Conservation (phyloP, 2,888 invertebrate species). For the Oligia latruncula region DNA sequence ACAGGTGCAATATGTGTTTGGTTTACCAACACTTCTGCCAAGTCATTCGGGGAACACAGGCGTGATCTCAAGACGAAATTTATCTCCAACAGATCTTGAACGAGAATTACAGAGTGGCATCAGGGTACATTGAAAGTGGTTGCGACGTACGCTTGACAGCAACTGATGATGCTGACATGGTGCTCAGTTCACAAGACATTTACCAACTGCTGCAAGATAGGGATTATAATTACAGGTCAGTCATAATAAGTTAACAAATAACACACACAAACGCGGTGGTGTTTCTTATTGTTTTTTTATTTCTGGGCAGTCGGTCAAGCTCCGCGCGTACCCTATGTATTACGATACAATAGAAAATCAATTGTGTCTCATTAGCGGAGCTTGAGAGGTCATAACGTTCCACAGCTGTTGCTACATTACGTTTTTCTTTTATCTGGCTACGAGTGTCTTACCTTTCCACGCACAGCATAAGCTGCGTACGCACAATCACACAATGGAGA, state of each 20-base stretch:
- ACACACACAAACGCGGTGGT: too few species aligned
- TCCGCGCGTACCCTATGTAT: too few species aligned
- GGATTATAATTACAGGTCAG: slow-evolving; percentile 41
- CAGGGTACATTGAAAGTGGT: slow-evolving; percentile 15
- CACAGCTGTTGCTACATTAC: too few species aligned
- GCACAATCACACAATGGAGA: not conserved
- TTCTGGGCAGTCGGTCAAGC: too few species aligned
- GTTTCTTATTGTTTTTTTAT: too few species aligned
- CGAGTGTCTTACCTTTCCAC: not conserved
- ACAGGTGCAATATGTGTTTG: not conserved
- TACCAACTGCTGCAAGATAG: slow-evolving; percentile 37
- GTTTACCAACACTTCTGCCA: not conserved
- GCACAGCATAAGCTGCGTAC: not conserved
- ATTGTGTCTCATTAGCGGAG: too few species aligned
- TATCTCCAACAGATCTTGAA: slow-evolving; percentile 23
- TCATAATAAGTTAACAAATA: not conserved
- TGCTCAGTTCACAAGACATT: slow-evolving; percentile 20
- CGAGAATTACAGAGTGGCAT: slow-evolving; percentile 27
- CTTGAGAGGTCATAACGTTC: too few species aligned
- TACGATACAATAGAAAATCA: too few species aligned
- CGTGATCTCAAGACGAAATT: not conserved
- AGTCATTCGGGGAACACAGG: not conserved
- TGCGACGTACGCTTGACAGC: not conserved
- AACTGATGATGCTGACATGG: slow-evolving; percentile 4
- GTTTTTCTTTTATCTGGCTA: not conserved